Conservation (phyloP, 1,140 invertebrate species). For the Drosophila nasuta region DNA sequence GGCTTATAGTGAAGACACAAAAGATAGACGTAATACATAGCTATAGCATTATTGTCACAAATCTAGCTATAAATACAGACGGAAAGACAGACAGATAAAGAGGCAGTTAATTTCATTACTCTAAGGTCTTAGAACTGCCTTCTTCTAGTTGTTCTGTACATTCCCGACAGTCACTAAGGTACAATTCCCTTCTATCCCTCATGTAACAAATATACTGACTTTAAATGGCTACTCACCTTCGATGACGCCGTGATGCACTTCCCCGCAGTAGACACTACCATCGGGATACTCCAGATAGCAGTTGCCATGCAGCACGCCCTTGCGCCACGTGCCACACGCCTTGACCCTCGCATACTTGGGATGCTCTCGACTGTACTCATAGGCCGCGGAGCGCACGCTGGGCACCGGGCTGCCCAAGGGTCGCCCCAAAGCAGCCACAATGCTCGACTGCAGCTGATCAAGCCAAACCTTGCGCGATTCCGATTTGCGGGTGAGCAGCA, state of each 20-base stretch:
- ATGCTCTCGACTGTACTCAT: conserved; percentile 90
- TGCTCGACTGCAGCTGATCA: conserved; percentile 88
- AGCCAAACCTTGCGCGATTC: conserved; percentile 93
- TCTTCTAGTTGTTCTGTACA: too few species aligned
- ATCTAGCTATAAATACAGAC: too few species aligned
- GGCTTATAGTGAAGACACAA: too few species aligned
- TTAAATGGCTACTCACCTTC: conserved; percentile 86
- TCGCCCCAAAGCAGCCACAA: conserved; percentile 87
- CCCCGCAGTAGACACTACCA: conserved; percentile 91
- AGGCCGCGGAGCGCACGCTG: conserved; percentile 88
- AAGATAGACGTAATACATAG: too few species aligned
- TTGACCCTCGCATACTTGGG: conserved; percentile 91
- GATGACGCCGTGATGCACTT: conserved; percentile 91
- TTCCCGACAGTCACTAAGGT: too few species aligned
- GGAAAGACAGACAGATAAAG: not conserved
- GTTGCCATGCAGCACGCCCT: conserved; percentile 92
- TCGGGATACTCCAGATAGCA: conserved; percentile 93
- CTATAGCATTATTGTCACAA: too few species aligned
- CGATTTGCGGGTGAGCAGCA: conserved; percentile 88
- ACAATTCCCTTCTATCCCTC: too few species aligned
- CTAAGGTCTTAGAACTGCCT: too few species aligned
- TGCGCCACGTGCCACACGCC: conserved; percentile 91
- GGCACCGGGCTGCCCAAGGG: conserved; percentile 88
- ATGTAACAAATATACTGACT: too few species aligned
- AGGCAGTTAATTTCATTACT: too few species aligned